A percentile compares a stretch with the other conserved stretches of the same genome.
These are phyloP conservation scores for Gallinago jamesoni DNA, from an alignment of 2,113 vertebrate genomes.

Conservation along the genomic window DNA sequence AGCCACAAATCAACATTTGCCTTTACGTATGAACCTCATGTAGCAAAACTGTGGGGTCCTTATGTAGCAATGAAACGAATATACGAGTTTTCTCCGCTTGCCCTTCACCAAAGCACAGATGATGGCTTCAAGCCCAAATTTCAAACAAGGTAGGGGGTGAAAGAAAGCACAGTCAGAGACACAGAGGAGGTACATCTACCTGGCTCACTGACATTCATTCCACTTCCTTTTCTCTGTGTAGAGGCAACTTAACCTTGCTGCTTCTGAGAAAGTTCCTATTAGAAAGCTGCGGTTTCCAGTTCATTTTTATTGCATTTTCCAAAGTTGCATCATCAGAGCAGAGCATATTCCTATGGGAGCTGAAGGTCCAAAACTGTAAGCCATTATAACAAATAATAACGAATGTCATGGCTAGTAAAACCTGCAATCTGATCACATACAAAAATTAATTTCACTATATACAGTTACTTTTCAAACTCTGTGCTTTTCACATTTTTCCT, in stretches of 20 bases:
- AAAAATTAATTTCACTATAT: slow-evolving; percentile 65
- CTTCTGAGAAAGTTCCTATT: slow-evolving; percentile 66
- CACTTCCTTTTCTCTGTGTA: not conserved
- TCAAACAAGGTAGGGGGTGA: not conserved
- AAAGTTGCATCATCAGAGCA: slow-evolving; percentile 44
- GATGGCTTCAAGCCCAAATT: not conserved
- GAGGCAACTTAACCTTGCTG: slow-evolving; percentile 55
- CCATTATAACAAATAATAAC: slow-evolving; percentile 64
- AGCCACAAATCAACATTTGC: not conserved
- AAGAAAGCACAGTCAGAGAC: not conserved
- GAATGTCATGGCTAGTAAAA: slow-evolving; percentile 67
- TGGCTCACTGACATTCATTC: not conserved
- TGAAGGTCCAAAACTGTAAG: slow-evolving; percentile 42
- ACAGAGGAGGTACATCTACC: not conserved
- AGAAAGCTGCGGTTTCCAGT: slow-evolving; percentile 56
- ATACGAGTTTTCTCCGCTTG: rapidly evolving
- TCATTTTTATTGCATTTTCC: slow-evolving; percentile 68
- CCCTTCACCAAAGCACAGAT: not conserved
- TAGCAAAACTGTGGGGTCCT: not conserved
- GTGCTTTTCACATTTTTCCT: slow-evolving; percentile 65
- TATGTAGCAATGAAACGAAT: not conserved
- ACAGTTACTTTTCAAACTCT: slow-evolving; percentile 58
- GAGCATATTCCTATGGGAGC: slow-evolving; percentile 16
- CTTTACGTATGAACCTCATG: rapidly evolving
- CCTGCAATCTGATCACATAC: slow-evolving; percentile 24